Percentiles rank a stretch among this genome's conserved stretches.
These are phyloP conservation scores for Lobophora halterata DNA, from an alignment of 2,888 invertebrate species.

Conservation along the genomic window DNA sequence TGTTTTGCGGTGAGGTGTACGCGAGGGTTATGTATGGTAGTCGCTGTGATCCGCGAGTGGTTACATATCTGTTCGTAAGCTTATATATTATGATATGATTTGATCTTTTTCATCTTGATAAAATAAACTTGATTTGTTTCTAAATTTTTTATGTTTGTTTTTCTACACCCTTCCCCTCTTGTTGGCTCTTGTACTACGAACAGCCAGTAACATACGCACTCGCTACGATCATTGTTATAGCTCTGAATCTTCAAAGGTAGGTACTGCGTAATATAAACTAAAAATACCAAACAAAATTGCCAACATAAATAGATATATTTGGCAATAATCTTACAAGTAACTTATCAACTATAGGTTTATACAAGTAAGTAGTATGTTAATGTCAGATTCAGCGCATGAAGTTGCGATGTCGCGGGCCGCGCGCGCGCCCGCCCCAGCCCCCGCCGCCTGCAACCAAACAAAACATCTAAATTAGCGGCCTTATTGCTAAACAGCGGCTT, in stretches of 20 bases:
- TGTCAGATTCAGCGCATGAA: conserved; percentile 55
- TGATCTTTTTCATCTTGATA: conserved; percentile 80
- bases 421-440: conserved; percentile 66
- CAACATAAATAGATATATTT: background rate
- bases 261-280: too few relatives aligned
- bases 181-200: too few relatives aligned
- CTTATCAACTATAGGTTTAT: too few relatives aligned
- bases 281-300: too few relatives aligned
- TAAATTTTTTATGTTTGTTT: conserved; percentile 71
- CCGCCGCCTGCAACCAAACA: conserved; percentile 51
- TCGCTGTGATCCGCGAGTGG: conserved; percentile 39
- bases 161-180: conserved; percentile 6
- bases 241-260: too few relatives aligned
- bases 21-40: conserved; percentile 44
- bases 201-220: too few relatives aligned
- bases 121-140: conserved; percentile 81
- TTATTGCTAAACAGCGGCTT: too few relatives aligned
- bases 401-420: conserved; percentile 62
- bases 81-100: conserved; percentile 69
- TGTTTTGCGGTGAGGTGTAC: conserved; percentile 40
- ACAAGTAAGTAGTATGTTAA: too few relatives aligned
- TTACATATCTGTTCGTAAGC: conserved; percentile 71
- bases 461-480: too few relatives aligned
- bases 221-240: too few relatives aligned
- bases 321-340: too few relatives aligned